Base-by-base conservation (phyloP, 1,140 invertebrate species). In the Pteromalus puparum region DNA sequence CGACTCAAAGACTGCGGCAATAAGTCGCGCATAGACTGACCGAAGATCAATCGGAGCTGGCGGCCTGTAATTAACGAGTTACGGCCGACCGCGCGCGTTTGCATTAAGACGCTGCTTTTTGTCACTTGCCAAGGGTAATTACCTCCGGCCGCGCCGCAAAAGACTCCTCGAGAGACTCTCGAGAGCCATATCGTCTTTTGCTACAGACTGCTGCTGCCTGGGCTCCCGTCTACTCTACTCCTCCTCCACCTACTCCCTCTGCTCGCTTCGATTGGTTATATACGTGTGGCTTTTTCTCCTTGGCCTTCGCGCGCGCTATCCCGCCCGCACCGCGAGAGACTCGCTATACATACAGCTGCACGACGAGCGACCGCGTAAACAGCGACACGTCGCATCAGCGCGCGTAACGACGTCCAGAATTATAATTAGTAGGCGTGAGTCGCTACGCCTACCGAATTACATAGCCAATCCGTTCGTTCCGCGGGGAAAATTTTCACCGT, bases 61-160 rank as follows among this genome's bases (percentile, higher is more conserved):
- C 91, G 91, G 91, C 89, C 90, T 92, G 90, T 92, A 93, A 93
- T 93, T 92, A 93, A 92, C 91, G 91, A 92, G 91, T 93, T 92
- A 92, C 89, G 88, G 90, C 88, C 87, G 82, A 46, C 84, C 81
- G 77, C 88, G 88, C 86, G 90, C 89, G 89, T 92, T 92, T 92
- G 91, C 92, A 93, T 92, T 91, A 91, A 90, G 91, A 91, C 90
- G 87, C 89, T 84, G 89, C 89, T 93, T 93, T 93, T 92, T 93
- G 91, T 92, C 90, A 91, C 91, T 92, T 84, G 88, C 86, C 87
- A 80, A 86, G 86, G 85, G 89, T 93, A 92, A 93, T 93, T 92
- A 92, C 88, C 90, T 91, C 65, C 84, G 85, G 88, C 81, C 28
- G 74, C 80, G 87, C 24, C 24, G 87, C 88, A 89, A 88, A 61